Evolutionary conservation across 2,113 vertebrate genomes (phyloP).

Genomic region (Columba livia): DNA sequence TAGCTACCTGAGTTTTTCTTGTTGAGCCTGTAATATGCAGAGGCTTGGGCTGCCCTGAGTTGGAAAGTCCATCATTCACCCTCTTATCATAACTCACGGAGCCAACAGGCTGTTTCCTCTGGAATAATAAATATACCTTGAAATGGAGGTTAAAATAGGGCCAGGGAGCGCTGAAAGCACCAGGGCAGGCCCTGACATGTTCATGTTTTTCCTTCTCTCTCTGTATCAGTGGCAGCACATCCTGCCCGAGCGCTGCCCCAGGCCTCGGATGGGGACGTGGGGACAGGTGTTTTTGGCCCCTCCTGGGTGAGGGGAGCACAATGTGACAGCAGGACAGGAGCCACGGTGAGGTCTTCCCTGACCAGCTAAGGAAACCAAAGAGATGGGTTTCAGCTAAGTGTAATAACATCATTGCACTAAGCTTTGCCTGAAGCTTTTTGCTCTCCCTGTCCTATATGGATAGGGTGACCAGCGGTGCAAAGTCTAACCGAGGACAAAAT

Average conservation of each 20-base stretch:
- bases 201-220: neutral
- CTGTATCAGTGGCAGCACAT: neutral
- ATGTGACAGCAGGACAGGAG: neutral
- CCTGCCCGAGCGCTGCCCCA: neutral
- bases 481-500: neutral
- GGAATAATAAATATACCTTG: constrained; percentile 21
- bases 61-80: neutral
- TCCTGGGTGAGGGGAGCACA: neutral
- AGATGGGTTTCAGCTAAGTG: neutral
- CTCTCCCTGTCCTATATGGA: neutral
- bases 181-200: neutral
- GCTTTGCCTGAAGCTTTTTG: neutral
- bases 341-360: neutral
- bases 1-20: neutral
- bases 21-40: neutral
- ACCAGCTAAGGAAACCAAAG: neutral
- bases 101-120: constrained; percentile 34
- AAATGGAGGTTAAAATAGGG: constrained; percentile 28
- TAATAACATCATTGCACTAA: neutral
- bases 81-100: neutral
- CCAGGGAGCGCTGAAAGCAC: constrained; percentile 14
- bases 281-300: neutral
- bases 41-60: neutral
- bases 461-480: neutral
- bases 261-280: neutral